A percentile compares a stretch with the other conserved stretches of the same genome.
phyloP scores from a whole-genome alignment of 2,113 vertebrate genomes.

The Nycticryphes semicollaris region DNA sequence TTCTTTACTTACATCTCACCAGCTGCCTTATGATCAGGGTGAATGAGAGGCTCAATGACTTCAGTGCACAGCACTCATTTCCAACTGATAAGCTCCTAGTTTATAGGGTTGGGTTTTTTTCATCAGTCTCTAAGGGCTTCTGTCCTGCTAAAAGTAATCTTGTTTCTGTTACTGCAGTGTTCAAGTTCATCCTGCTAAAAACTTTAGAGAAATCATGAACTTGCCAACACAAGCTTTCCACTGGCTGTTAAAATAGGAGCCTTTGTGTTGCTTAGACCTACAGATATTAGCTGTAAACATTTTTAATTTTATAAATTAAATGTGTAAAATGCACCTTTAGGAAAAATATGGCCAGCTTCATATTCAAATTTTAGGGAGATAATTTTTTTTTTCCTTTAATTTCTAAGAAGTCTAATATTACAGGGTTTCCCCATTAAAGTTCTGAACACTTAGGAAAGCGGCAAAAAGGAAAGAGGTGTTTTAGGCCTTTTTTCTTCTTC shows the following conservation, averaged over 20 bases:
- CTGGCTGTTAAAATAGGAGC: not conserved
- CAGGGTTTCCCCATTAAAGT: not conserved
- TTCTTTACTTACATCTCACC: not conserved
- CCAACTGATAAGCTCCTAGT: not conserved
- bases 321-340: not conserved
- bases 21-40: not conserved
- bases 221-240: not conserved
- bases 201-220: not conserved
- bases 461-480: not conserved
- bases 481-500: not conserved
- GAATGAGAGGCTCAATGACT: not conserved
- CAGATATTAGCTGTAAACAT: not conserved
- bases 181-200: not conserved
- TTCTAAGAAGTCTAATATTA: not conserved
- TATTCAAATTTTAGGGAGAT: not conserved
- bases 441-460: not conserved
- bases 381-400: not conserved
- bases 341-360: not conserved
- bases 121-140: not conserved
- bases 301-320: not conserved
- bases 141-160: not conserved
- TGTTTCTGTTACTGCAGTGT: not conserved
- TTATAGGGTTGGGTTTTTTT: not conserved
- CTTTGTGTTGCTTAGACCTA: not conserved
- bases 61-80: not conserved